Evolutionary conservation across 92 coral and sea anemone species (phyloP).

Genomic region (Phenganax marumi): DNA sequence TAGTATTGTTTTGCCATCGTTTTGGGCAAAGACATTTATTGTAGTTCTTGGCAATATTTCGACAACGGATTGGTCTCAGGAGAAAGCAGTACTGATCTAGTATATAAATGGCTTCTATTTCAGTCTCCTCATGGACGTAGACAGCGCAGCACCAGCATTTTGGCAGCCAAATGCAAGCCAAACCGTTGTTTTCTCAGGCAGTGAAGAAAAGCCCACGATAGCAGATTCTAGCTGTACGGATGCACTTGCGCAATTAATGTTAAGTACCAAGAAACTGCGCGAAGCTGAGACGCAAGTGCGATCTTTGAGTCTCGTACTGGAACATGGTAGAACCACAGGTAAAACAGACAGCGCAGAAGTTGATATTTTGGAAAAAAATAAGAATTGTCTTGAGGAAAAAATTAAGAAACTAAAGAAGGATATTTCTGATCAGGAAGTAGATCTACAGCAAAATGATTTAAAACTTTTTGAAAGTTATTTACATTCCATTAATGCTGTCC

Average conservation of each 20-base stretch:
- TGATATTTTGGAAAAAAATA: conserved; percentile 15
- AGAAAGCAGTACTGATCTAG: too few species aligned
- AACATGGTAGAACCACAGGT: neutral
- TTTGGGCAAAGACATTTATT: too few species aligned
- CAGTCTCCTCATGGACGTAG: too few species aligned
- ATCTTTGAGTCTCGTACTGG: conserved; percentile 26
- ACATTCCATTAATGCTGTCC: neutral
- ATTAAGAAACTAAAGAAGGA: conserved; percentile 12
- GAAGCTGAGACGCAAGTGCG: conserved; percentile 38
- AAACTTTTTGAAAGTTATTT: neutral
- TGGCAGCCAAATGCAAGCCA: too few species aligned
- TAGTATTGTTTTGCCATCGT: too few species aligned
- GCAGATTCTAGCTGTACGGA: neutral
- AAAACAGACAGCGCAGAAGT: neutral
- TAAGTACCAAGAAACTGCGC: neutral
- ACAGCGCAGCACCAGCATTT: too few species aligned
- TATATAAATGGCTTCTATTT: too few species aligned
- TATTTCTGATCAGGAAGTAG: conserved; percentile 15
- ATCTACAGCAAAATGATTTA: neutral
- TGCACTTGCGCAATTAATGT: neutral
- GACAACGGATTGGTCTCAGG: too few species aligned
- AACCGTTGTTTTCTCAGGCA: neutral
- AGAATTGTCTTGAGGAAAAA: neutral
- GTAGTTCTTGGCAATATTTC: too few species aligned
- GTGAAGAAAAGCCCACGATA: neutral